Evolutionary conservation across 2,113 vertebrate genomes (phyloP).

Genomic region (Anhinga anhinga): DNA sequence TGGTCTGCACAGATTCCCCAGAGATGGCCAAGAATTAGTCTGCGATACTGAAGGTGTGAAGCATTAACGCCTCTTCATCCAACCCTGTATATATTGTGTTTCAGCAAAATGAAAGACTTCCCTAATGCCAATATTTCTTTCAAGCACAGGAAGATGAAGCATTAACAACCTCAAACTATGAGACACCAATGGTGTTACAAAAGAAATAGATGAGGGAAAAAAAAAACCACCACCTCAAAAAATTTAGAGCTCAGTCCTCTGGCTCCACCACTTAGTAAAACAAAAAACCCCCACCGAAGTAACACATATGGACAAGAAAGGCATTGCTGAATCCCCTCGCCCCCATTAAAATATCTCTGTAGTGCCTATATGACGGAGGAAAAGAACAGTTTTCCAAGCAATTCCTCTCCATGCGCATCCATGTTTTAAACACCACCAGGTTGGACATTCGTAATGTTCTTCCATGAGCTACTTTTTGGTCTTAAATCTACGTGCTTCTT

Average conservation of each 20-base stretch:
- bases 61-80: not conserved
- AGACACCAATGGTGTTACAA: not conserved
- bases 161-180: not conserved
- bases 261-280: not conserved
- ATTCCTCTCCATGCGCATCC: not conserved
- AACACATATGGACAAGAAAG: not conserved
- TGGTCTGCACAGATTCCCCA: not conserved
- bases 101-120: not conserved
- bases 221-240: not conserved
- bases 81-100: not conserved
- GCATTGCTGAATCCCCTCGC: not conserved
- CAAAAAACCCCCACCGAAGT: not conserved
- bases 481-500: slow-evolving; percentile 69
- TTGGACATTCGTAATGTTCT: accelerated
- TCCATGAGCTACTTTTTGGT: slow-evolving; percentile 57
- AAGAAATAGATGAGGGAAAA: not conserved
- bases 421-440: not conserved
- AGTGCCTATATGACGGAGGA: not conserved
- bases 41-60: not conserved
- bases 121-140: not conserved
- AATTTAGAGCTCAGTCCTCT: not conserved
- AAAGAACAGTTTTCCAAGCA: not conserved
- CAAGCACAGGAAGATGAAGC: not conserved
- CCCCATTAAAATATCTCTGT: not conserved
- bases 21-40: not conserved